Percentiles rank a stretch among this genome's conserved stretches.
Conservation (phyloP, 2,888 invertebrate species). For the Cosmia trapezina region DNA sequence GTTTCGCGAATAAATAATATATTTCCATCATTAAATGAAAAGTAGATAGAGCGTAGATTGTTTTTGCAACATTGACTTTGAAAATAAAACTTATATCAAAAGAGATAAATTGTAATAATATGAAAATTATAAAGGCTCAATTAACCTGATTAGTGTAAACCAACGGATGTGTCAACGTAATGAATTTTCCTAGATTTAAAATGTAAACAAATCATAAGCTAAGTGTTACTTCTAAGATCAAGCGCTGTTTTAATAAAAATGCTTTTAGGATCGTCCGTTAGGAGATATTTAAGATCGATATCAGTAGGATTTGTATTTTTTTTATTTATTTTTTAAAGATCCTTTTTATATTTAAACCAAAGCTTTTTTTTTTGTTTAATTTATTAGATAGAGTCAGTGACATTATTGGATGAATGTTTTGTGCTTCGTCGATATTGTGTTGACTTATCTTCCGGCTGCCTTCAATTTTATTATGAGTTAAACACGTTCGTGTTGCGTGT, state of each 20-base stretch:
- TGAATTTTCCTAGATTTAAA: conserved; percentile 64
- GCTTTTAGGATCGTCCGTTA: conserved; percentile 58
- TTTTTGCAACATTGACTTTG: conserved; percentile 32
- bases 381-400: conserved; percentile 60
- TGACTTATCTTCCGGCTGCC: conserved; percentile 2
- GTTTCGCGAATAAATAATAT: conserved; percentile 1
- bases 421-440: not conserved
- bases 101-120: conserved; percentile 53
- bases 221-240: conserved; percentile 56
- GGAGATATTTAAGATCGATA: conserved; percentile 50
- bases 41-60: conserved; percentile 36
- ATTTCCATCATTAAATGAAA: conserved; percentile 17
- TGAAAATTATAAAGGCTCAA: conserved; percentile 63
- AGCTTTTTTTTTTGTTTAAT: conserved; percentile 81
- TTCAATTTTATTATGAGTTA: not conserved
- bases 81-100: conserved; percentile 42
- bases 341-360: conserved; percentile 80
- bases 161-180: conserved; percentile 69
- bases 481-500: not conserved
- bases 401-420: conserved; percentile 43
- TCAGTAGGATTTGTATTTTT: conserved; percentile 67
- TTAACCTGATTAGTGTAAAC: conserved; percentile 66
- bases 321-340: conserved; percentile 69
- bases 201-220: conserved; percentile 64
- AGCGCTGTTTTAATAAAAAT: conserved; percentile 47